Evolutionary conservation across 2,888 invertebrate genomes (phyloP).

Genomic region (Teleiodes luculella): DNA sequence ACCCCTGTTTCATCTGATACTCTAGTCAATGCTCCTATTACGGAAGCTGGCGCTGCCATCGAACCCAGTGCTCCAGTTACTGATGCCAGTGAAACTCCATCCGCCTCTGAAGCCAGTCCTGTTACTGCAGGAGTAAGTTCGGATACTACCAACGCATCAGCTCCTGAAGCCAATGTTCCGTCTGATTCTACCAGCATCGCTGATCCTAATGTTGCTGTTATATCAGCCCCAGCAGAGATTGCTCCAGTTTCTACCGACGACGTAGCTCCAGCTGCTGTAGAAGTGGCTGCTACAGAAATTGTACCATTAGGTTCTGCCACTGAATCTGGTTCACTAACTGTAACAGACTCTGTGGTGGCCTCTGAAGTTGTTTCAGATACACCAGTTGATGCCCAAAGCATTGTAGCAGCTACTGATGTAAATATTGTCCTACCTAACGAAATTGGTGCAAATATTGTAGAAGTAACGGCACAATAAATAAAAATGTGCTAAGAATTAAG

Average conservation of each 20-base stretch:
- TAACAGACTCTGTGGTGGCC: not conserved
- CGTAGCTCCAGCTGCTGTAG: not conserved
- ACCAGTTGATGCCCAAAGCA: conserved; percentile 15
- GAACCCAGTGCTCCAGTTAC: not conserved
- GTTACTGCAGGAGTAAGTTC: not conserved
- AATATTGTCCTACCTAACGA: conserved; percentile 40
- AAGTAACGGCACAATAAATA: conserved; percentile 48
- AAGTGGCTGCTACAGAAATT: not conserved
- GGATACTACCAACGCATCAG: too few relatives aligned
- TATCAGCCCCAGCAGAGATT: conserved; percentile 2
- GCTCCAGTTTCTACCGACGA: conserved; percentile 6
- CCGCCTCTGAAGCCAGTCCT: conserved; percentile 1
- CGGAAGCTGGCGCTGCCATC: not conserved
- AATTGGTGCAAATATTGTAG: conserved; percentile 53
- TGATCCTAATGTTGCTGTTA: not conserved
- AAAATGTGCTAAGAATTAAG: too few relatives aligned
- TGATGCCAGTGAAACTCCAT: not conserved
- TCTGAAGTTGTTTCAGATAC: conserved; percentile 7
- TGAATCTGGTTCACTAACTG: not conserved
- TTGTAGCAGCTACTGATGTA: conserved; percentile 10
- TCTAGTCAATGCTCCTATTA: not conserved
- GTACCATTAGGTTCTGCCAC: not conserved
- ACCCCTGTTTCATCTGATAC: not conserved
- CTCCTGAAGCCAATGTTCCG: not conserved
- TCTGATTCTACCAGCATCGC: not conserved